Conservation (phyloP, 2,797 vertebrate species). For the Phataginus tricuspis region DNA sequence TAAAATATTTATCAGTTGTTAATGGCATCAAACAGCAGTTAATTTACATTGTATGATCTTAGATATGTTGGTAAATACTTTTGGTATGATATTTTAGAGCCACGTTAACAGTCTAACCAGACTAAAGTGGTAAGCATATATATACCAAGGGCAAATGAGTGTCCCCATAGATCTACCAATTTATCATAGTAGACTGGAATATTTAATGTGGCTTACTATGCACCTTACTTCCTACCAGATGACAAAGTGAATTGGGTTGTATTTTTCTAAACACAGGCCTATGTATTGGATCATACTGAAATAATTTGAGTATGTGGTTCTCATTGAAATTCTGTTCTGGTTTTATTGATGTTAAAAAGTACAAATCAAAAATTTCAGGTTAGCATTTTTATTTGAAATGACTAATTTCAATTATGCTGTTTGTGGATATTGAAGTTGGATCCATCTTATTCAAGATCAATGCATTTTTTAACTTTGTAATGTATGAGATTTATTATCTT, state of each 20-base stretch:
- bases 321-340: constrained; percentile 13
- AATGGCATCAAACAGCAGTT: neutral
- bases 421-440: neutral
- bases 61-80: neutral
- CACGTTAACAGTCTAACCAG: neutral
- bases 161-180: neutral
- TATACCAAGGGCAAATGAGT: neutral
- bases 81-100: neutral
- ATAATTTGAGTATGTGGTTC: constrained; percentile 5
- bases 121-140: neutral
- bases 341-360: constrained; percentile 36
- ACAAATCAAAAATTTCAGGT: neutral
- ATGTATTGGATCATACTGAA: neutral
- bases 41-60: neutral
- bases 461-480: neutral
- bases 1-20: neutral
- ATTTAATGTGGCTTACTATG: neutral
- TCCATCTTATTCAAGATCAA: neutral
- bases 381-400: neutral
- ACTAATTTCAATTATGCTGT: neutral
- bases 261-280: constrained; percentile 41
- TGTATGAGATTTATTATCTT: neutral
- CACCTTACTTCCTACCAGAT: neutral
- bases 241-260: neutral
- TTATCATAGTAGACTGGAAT: neutral